A percentile compares a stretch with the other conserved stretches of the same genome.
Conservation (phyloP, 2,888 invertebrate species). For the Drosophila planitibia region DNA sequence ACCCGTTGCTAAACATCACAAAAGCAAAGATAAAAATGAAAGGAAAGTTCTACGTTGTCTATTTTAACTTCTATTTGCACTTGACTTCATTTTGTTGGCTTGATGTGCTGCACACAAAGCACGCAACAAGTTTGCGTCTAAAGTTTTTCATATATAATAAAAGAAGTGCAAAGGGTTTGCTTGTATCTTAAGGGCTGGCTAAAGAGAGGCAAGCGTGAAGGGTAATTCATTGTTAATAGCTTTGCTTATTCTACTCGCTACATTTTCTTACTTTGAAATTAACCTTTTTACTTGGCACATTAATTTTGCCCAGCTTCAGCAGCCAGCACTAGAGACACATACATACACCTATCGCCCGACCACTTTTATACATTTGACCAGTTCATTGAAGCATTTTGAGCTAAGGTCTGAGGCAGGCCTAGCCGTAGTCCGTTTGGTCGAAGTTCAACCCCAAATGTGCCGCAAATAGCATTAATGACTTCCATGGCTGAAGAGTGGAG, state of each 20-base stretch:
- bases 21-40: conserved; percentile 17
- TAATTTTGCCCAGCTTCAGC: conserved; percentile 71
- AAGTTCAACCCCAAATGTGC: conserved; percentile 59
- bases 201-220: conserved; percentile 12
- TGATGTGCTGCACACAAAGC: conserved; percentile 36
- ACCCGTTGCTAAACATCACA: conserved; percentile 56
- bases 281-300: conserved; percentile 78
- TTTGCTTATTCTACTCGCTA: conserved; percentile 6
- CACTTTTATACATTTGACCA: conserved; percentile 67
- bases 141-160: conserved; percentile 11
- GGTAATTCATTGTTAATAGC: conserved; percentile 10
- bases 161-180: background rate
- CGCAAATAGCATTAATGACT: conserved; percentile 76
- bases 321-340: conserved; percentile 20
- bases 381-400: conserved; percentile 71
- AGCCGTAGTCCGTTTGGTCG: background rate
- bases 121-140: conserved; percentile 67
- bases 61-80: conserved; percentile 66
- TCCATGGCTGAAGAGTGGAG: background rate
- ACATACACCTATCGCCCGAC: conserved; percentile 33
- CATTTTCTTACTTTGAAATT: conserved; percentile 67
- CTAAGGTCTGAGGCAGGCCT: conserved; percentile 33
- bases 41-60: conserved; percentile 19
- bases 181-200: background rate
- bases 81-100: conserved; percentile 68